These are phyloP conservation scores for Bostrychus sinensis DNA, from an alignment of 2,113 vertebrate species.

Conservation along the genomic window DNA sequence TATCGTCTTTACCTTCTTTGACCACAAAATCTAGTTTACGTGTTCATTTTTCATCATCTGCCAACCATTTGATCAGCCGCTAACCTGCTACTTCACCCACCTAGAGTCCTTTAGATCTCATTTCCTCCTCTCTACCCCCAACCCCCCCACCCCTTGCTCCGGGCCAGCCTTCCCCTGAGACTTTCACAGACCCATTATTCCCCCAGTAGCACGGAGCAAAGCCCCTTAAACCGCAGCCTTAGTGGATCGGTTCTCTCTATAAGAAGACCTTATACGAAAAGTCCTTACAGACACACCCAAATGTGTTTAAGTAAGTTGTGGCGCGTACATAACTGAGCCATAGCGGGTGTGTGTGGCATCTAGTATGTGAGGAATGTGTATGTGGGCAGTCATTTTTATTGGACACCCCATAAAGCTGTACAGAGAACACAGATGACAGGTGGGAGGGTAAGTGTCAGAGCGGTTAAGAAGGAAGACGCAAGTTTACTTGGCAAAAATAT, in stretches of 20 bases:
- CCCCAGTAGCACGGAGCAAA: conserved; percentile 8
- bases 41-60: conserved; percentile 3
- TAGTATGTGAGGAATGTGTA: conserved; percentile 35
- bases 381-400: conserved; percentile 24
- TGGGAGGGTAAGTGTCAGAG: conserved; percentile 16
- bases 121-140: background rate
- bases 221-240: background rate
- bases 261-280: conserved; percentile 6
- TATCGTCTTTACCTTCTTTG: too few relatives aligned
- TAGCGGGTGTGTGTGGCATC: conserved; percentile 6
- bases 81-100: conserved; percentile 7
- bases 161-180: conserved; percentile 2
- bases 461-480: conserved; percentile 1
- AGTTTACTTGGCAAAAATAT: background rate
- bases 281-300: conserved; percentile 14
- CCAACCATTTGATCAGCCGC: conserved; percentile 3
- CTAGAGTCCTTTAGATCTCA: conserved; percentile 2
- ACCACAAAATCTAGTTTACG: background rate
- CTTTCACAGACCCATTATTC: conserved; percentile 5
- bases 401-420: conserved; percentile 8
- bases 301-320: conserved; percentile 2
- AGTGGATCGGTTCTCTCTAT: background rate
- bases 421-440: conserved; percentile 16
- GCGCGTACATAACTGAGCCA: background rate
- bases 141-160: background rate